Conservation (phyloP, 2,113 vertebrate genomes). For the Petaurus breviceps region DNA sequence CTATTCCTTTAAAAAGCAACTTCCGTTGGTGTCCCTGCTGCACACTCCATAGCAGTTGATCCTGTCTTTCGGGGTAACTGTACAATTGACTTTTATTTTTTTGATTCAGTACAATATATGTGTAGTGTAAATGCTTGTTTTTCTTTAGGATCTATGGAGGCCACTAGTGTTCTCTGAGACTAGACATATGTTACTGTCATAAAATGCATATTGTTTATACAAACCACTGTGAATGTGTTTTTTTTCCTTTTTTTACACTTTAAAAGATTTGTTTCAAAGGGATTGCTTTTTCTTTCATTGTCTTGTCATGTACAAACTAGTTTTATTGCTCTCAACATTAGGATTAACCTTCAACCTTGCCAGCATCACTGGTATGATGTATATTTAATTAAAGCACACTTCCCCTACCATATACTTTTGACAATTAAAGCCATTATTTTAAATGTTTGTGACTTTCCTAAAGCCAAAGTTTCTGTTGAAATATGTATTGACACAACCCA, state of each 20-base stretch:
- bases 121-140: slow-evolving; percentile 82
- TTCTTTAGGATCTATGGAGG: slow-evolving; percentile 84
- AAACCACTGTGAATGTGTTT: slow-evolving; percentile 88
- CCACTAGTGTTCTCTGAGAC: slow-evolving; percentile 83
- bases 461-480: slow-evolving; percentile 84
- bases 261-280: slow-evolving; percentile 84
- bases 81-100: slow-evolving; percentile 70
- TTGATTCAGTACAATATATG: slow-evolving; percentile 68
- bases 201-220: slow-evolving; percentile 83
- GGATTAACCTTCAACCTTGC: slow-evolving; percentile 78
- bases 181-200: slow-evolving; percentile 82
- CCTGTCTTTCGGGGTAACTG: slow-evolving; percentile 74
- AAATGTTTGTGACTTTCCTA: slow-evolving; percentile 84
- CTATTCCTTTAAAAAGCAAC: slow-evolving; percentile 72
- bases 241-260: slow-evolving; percentile 65
- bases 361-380: slow-evolving; percentile 84
- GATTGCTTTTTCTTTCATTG: slow-evolving; percentile 83
- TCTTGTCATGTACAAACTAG: slow-evolving; percentile 80
- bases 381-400: slow-evolving; percentile 86
- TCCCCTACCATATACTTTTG: slow-evolving; percentile 77
- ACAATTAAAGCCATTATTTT: slow-evolving; percentile 89
- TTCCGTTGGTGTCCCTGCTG: slow-evolving; percentile 88
- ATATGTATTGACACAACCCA: slow-evolving; percentile 42
- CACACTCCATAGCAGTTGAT: slow-evolving; percentile 87
- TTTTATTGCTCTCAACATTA: slow-evolving; percentile 82